A percentile compares a stretch with the other conserved stretches of the same genome.
Conservation (phyloP, 1,140 invertebrate genomes). For the Cataglyphis hispanica region DNA sequence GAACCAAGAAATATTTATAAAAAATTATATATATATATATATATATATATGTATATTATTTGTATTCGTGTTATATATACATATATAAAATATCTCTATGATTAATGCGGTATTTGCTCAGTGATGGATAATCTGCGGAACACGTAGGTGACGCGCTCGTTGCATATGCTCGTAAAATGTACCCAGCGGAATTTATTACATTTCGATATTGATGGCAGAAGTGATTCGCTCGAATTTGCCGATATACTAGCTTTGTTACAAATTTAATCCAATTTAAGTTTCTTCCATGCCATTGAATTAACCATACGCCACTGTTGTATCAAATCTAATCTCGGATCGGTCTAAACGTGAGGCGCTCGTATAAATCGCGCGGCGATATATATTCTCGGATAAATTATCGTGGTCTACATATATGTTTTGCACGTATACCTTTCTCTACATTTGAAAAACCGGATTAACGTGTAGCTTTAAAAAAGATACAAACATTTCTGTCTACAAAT, state of each 20-base stretch:
- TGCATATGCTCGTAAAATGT: neutral
- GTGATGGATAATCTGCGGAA: neutral
- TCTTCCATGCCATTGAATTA: conserved; percentile 47
- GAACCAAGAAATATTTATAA: neutral
- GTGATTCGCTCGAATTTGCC: neutral
- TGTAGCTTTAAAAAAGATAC: neutral
- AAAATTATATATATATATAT: neutral
- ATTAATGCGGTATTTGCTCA: neutral
- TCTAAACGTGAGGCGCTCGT: neutral
- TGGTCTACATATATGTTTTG: neutral
- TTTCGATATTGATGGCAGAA: conserved; percentile 37
- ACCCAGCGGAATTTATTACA: neutral
- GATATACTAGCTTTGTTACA: conserved; percentile 56
- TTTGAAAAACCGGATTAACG: neutral
- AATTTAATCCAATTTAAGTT: conserved; percentile 73
- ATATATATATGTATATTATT: neutral
- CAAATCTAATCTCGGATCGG: conserved; percentile 56
- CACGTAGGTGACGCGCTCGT: neutral
- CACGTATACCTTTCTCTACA: neutral
- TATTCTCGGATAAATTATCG: conserved; percentile 14
- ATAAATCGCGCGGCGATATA: neutral
- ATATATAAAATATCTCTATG: neutral
- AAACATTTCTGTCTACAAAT: neutral
- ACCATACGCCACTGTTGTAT: conserved; percentile 57
- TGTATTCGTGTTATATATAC: neutral